Conservation (phyloP, 2,797 vertebrate genomes). For the Streptopelia turtur region DNA sequence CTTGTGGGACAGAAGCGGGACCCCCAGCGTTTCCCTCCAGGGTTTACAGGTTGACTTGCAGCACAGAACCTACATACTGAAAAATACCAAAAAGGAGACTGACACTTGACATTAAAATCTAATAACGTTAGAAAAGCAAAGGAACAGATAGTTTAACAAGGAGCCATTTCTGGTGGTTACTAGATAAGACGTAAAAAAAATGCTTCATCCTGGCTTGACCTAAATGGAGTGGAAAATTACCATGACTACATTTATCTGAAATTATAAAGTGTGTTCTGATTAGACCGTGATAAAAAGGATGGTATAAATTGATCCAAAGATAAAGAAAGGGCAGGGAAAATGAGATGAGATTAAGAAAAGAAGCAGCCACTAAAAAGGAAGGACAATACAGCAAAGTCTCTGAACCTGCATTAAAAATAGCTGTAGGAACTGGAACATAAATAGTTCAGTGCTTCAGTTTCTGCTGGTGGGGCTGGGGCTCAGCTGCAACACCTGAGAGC, state of each 20-base stretch:
- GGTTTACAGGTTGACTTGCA: background rate
- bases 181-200: constrained; percentile 44
- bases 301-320: constrained; percentile 68
- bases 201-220: constrained; percentile 68
- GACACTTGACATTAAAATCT: background rate
- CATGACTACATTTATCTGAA: constrained; percentile 71
- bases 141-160: background rate
- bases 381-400: constrained; percentile 23
- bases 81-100: background rate
- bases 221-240: constrained; percentile 75
- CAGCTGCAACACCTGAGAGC: background rate
- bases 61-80: background rate
- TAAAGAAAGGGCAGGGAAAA: constrained; percentile 66
- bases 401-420: constrained; percentile 56
- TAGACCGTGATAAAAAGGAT: constrained; percentile 67
- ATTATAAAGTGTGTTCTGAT: constrained; percentile 67
- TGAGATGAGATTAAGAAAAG: constrained; percentile 61
- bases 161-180: constrained; percentile 46
- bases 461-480: background rate
- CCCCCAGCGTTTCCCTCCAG: background rate
- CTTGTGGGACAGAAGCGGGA: background rate
- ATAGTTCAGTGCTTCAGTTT: constrained; percentile 5
- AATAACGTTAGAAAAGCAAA: background rate
- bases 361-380: constrained; percentile 19
- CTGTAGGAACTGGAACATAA: constrained; percentile 45